These are phyloP conservation scores for Albula goreensis DNA, from an alignment of 2,113 vertebrate species.

Conservation along the genomic window DNA sequence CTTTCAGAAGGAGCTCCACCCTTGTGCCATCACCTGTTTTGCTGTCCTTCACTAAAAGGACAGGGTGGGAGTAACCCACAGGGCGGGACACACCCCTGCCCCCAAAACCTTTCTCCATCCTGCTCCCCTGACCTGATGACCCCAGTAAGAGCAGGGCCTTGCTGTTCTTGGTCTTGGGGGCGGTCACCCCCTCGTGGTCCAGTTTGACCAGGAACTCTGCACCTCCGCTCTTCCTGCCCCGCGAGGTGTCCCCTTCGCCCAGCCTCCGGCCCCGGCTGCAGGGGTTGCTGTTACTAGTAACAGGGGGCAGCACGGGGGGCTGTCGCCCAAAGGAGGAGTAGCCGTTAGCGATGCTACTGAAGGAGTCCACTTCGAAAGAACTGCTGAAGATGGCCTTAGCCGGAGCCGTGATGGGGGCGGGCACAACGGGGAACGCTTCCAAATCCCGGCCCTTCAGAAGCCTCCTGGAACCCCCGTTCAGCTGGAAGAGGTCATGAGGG, in stretches of 20 bases:
- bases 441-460: slow-evolving; percentile 73
- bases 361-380: slow-evolving; percentile 89
- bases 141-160: slow-evolving; percentile 82
- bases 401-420: slow-evolving; percentile 59
- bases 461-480: slow-evolving; percentile 79
- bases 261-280: slow-evolving; percentile 71
- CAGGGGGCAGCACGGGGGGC: slow-evolving; percentile 34
- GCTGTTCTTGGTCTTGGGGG: slow-evolving; percentile 92
- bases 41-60: slow-evolving; percentile 75
- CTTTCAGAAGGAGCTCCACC: slow-evolving; percentile 70
- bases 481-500: slow-evolving; percentile 81
- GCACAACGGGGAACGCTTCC: slow-evolving; percentile 66
- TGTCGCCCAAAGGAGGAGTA: slow-evolving; percentile 75
- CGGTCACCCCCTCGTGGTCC: slow-evolving; percentile 95
- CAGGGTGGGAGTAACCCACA: slow-evolving; percentile 72
- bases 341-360: slow-evolving; percentile 91
- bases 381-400: slow-evolving; percentile 84
- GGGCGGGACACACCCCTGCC: slow-evolving; percentile 62
- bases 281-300: slow-evolving; percentile 52
- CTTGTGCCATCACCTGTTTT: slow-evolving; percentile 64
- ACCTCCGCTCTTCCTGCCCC: slow-evolving; percentile 56
- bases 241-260: slow-evolving; percentile 66
- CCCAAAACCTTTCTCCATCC: slow-evolving; percentile 73
- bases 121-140: slow-evolving; percentile 30
- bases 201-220: slow-evolving; percentile 88